phyloP scores from a whole-genome alignment of 2,888 invertebrate genomes.

The Tanypteryx hageni region DNA sequence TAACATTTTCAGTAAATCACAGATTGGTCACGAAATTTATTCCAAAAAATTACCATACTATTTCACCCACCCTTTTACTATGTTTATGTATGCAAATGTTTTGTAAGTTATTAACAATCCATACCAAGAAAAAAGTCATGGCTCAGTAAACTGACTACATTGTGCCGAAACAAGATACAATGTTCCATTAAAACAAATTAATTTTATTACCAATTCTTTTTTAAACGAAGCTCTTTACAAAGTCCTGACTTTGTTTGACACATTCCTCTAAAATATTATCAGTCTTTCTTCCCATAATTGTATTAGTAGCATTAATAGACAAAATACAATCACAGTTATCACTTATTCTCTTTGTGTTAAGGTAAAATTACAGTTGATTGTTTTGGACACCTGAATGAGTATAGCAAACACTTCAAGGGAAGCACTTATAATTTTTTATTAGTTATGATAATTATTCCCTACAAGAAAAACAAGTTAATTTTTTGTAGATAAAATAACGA shows the following conservation, averaged over 20 bases:
- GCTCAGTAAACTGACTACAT: slow-evolving; percentile 31
- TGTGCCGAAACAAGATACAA: slow-evolving; percentile 47
- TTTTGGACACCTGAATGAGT: slow-evolving; percentile 62
- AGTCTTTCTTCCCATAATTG: slow-evolving; percentile 63
- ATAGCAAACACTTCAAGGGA: slow-evolving; percentile 50
- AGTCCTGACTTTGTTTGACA: slow-evolving; percentile 43
- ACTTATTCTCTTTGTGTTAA: slow-evolving; percentile 61
- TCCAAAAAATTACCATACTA: slow-evolving; percentile 51
- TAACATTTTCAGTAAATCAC: slow-evolving; percentile 60
- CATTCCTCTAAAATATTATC: slow-evolving; percentile 62
- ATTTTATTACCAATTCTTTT: slow-evolving; percentile 48
- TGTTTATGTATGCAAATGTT: slow-evolving; percentile 30
- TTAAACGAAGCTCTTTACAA: slow-evolving; percentile 53
- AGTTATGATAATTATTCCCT: slow-evolving; percentile 17
- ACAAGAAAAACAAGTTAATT: background rate
- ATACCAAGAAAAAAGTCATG: slow-evolving; percentile 56
- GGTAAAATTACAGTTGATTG: slow-evolving; percentile 56
- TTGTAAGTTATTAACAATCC: slow-evolving; percentile 47
- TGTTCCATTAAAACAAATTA: slow-evolving; percentile 51
- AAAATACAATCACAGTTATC: slow-evolving; percentile 64
- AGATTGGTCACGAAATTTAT: slow-evolving; percentile 54
- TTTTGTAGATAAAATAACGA: background rate
- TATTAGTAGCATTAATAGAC: slow-evolving; percentile 62
- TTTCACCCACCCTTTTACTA: background rate
- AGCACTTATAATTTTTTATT: slow-evolving; percentile 56